phyloP scores from a whole-genome alignment of 2,888 invertebrate genomes.

The Nephrotoma guestfalica region DNA sequence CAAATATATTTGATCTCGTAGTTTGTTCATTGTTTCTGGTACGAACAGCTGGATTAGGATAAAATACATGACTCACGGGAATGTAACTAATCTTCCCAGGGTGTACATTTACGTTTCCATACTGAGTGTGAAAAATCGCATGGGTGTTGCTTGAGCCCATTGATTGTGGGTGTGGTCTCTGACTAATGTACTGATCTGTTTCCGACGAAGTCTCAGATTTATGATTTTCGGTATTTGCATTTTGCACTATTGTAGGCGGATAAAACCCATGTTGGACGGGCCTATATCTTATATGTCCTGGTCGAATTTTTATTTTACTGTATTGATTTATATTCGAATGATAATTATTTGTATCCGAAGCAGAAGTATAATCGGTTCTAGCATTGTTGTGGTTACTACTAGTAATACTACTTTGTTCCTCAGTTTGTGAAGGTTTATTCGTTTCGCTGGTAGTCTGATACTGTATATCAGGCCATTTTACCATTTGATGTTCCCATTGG shows the following conservation, averaged over 20 bases:
- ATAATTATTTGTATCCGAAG: too few species aligned
- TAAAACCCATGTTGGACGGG: neutral
- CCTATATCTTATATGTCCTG: neutral
- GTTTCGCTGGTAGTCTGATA: too few species aligned
- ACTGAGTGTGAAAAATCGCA: neutral
- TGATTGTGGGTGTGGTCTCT: neutral
- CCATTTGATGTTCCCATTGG: too few species aligned
- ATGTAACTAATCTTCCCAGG: neutral
- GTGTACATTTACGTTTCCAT: neutral
- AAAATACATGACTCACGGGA: neutral
- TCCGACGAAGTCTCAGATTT: neutral
- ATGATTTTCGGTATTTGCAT: neutral
- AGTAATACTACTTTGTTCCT: too few species aligned
- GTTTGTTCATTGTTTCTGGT: neutral
- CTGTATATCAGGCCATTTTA: too few species aligned
- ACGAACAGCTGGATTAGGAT: neutral
- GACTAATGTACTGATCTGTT: neutral
- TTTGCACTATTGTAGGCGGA: neutral
- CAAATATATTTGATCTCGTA: neutral
- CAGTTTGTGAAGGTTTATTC: too few species aligned
- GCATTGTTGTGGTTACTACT: too few species aligned
- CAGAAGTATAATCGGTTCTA: too few species aligned
- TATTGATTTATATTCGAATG: neutral
- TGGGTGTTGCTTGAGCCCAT: neutral
- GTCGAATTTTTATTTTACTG: neutral